Conservation (phyloP, 2,113 vertebrate genomes). For the Mesocricetus auratus region DNA sequence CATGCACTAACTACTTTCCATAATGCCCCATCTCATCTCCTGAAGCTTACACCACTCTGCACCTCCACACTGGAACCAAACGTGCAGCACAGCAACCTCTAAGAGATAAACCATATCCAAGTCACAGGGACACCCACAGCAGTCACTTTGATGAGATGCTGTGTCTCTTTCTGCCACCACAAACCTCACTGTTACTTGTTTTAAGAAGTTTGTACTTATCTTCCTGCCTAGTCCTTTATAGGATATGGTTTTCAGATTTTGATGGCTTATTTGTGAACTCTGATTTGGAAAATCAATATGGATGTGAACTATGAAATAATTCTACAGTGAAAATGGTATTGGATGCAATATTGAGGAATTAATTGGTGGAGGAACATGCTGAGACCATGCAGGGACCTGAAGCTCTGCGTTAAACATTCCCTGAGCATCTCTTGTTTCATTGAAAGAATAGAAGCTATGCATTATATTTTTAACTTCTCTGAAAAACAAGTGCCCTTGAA, state of each 20-base stretch:
- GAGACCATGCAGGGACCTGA: not conserved
- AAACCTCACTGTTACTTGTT: slow-evolving; percentile 26
- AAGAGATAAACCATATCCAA: not conserved
- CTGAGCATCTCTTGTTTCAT: not conserved
- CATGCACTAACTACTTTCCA: not conserved
- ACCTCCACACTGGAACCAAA: not conserved
- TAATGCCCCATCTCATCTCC: not conserved
- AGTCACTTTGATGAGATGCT: not conserved
- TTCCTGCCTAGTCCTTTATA: not conserved
- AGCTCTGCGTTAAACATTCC: not conserved
- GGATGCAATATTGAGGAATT: not conserved
- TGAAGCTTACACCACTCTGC: not conserved
- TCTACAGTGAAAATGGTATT: not conserved
- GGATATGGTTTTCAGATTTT: slow-evolving; percentile 2
- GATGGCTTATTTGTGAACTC: not conserved
- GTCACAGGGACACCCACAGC: no score
- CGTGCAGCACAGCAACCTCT: not conserved
- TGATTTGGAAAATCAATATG: not conserved
- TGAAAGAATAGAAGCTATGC: not conserved
- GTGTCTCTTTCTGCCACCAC: not conserved
- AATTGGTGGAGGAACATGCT: not conserved
- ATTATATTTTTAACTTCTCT: slow-evolving; percentile 6
- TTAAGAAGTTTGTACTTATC: not conserved
- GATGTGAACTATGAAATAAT: not conserved
- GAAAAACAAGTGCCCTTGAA: not conserved